Percentiles rank a stretch among this genome's conserved stretches.
Evolutionary conservation across 2,888 invertebrate species (phyloP).

Genomic region (Coelinius sp.): DNA sequence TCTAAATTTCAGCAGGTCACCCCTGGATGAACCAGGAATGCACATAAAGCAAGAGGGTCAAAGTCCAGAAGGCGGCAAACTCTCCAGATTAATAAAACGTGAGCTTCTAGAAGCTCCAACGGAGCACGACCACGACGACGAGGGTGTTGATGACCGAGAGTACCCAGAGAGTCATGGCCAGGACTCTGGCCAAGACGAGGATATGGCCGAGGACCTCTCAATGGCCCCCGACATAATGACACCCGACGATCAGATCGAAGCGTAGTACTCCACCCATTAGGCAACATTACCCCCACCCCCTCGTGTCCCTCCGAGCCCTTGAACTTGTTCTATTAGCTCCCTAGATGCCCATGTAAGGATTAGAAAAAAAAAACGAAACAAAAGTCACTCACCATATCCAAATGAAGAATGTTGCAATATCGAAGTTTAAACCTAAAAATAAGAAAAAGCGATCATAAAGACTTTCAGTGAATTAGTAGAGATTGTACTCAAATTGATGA

Average conservation of each 20-base stretch:
- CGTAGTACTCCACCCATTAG: conserved; percentile 60
- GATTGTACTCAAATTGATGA: conserved; percentile 34
- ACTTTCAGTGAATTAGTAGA: conserved; percentile 26
- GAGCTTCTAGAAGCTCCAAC: conserved; percentile 64
- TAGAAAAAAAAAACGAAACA: conserved; percentile 30
- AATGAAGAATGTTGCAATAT: conserved; percentile 43
- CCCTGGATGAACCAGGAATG: conserved; percentile 68
- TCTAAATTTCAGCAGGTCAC: conserved; percentile 57
- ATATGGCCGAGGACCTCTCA: conserved; percentile 67
- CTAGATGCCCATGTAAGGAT: background rate
- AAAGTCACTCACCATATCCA: conserved; percentile 53
- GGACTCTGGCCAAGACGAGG: conserved; percentile 67
- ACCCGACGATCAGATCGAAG: conserved; percentile 67
- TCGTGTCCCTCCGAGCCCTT: background rate
- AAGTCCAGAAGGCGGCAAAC: conserved; percentile 67
- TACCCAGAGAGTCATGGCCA: conserved; percentile 65
- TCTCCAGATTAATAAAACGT: conserved; percentile 69
- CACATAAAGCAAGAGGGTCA: conserved; percentile 67
- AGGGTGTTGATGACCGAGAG: conserved; percentile 62
- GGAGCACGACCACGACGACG: conserved; percentile 63
- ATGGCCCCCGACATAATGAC: conserved; percentile 69
- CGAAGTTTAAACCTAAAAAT: conserved; percentile 40
- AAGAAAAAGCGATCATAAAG: conserved; percentile 26
- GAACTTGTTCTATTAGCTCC: conserved; percentile 18
- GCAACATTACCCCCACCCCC: conserved; percentile 2